A percentile compares a stretch with the other conserved stretches of the same genome.
These are phyloP conservation scores for Drosophila rufa DNA, from an alignment of 1,140 invertebrate species.

Conservation along the genomic window DNA sequence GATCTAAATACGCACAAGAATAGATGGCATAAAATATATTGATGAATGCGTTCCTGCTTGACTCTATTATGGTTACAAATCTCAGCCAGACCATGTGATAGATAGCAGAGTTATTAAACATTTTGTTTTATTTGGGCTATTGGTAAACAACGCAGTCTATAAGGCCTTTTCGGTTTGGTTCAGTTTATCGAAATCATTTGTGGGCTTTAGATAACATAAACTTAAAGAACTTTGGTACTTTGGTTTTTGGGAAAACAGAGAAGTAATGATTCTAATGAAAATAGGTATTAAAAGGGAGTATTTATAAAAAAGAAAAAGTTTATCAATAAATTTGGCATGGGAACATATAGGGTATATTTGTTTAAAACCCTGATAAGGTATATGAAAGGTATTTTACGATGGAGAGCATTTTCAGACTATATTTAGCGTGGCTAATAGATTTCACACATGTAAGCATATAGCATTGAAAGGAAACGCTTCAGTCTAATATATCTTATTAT, in stretches of 20 bases:
- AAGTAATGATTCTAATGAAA: no score
- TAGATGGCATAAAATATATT: slow-evolving; percentile 2
- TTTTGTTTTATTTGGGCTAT: not conserved
- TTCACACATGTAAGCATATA: not conserved
- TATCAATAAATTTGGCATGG: not conserved
- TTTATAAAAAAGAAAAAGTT: not conserved
- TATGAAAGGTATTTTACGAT: no score
- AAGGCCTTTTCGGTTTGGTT: not conserved
- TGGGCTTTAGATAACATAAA: not conserved
- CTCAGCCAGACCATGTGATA: slow-evolving; percentile 3
- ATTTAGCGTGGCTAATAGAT: not conserved
- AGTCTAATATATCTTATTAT: not conserved
- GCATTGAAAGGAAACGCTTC: not conserved
- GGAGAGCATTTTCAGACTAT: not conserved
- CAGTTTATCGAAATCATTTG: slow-evolving; percentile 2
- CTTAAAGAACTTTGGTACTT: not conserved
- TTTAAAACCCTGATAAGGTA: no score
- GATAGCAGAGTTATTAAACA: slow-evolving; percentile 7
- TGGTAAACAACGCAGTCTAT: not conserved
- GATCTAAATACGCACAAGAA: slow-evolving; percentile 5
- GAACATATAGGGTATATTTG: no score
- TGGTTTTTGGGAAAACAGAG: not conserved
- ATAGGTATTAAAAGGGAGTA: not conserved
- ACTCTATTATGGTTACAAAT: slow-evolving; percentile 30
- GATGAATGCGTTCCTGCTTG: slow-evolving; percentile 2